Percentiles rank a stretch among this genome's conserved stretches.
These are phyloP conservation scores for Notarius quadriscutis DNA, from an alignment of 2,113 vertebrate species.

Conservation along the genomic window DNA sequence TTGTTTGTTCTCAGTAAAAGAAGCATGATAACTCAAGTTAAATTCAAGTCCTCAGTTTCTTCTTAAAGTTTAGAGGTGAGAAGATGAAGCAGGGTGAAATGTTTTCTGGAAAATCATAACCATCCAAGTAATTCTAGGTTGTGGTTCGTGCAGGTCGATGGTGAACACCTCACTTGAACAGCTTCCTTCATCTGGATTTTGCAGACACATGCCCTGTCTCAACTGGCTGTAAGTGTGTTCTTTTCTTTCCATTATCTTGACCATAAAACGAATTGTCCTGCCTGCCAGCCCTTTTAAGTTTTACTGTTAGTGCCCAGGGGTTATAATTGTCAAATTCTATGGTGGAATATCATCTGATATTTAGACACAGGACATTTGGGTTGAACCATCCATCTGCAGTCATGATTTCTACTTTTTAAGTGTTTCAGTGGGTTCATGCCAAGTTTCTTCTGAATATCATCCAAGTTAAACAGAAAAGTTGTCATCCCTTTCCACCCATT, in stretches of 20 bases:
- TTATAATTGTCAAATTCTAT: too few species aligned
- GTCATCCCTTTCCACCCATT: not conserved
- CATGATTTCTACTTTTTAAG: not conserved
- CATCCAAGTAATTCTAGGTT: not conserved
- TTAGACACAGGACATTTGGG: too few species aligned
- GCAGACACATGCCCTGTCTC: slow-evolving; percentile 72
- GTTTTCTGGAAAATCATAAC: not conserved
- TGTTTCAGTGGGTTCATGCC: not conserved
- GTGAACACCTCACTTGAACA: slow-evolving; percentile 74
- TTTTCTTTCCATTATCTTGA: not conserved
- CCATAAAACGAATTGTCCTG: not conserved
- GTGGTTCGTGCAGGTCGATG: slow-evolving; percentile 71
- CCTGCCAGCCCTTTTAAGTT: not conserved
- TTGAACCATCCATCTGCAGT: too few species aligned
- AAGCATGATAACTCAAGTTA: not conserved
- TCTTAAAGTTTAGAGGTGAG: not conserved
- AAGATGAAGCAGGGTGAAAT: not conserved
- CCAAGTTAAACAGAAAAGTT: not conserved
- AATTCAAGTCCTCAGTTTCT: not conserved
- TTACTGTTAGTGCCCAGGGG: not conserved
- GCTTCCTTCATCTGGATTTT: slow-evolving; percentile 74
- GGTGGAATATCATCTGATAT: too few species aligned
- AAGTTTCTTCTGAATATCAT: not conserved
- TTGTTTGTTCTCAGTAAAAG: not conserved
- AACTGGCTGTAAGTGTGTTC: slow-evolving; percentile 77